Base-by-base conservation (phyloP, 2,113 vertebrate species). In the Spheniscus mendiculus region DNA sequence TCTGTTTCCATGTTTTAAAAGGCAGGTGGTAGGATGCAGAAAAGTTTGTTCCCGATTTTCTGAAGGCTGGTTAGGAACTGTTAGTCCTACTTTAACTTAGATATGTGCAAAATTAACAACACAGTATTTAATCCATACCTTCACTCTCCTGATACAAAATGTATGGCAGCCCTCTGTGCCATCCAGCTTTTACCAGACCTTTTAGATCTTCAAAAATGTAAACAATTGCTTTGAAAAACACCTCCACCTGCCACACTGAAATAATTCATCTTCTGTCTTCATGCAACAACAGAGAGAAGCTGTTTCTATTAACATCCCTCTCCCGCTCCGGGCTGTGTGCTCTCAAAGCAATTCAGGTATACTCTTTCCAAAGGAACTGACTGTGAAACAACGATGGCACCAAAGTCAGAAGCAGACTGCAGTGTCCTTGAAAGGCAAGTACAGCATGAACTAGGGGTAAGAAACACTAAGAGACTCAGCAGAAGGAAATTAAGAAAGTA, bases 261-360 rank as follows among this genome's bases (percentile, higher is more conserved):
- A 89, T 71, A 91, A 66, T 52, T 91, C 4, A 61, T 84, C 44
- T 79, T 74, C 95, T 85, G 36, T 21, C 77, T 93, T 85, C 53
- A 34, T 11, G 14, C 8, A 82, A 65, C 62, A 88, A 79, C 89
- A 91, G 29, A 77, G 62, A 80, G 81, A 79, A 66, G 29, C 18
- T 88, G 58, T 59, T 92, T 82, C 96, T 97, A 94, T 91, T 73
- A 95, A 96, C 94, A 97, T 26, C 26, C 16, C 21, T 73, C 84
- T 91, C 50, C 66, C 0, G 12, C 72, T 89, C 84, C 17, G 11
- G 74, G 93, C 85, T 63, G 38, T 22, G n/a, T 14, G 50, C 30
- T 80, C 78, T 90, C 91, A 83, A 42, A 91, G 78, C 70, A 93
- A 53, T 62, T 61, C 71, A 89, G 79, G 90, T 77, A 36, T 27